These are phyloP conservation scores for Mactromeris polynyma DNA, from an alignment of 2,888 invertebrate genomes.

Conservation along the genomic window DNA sequence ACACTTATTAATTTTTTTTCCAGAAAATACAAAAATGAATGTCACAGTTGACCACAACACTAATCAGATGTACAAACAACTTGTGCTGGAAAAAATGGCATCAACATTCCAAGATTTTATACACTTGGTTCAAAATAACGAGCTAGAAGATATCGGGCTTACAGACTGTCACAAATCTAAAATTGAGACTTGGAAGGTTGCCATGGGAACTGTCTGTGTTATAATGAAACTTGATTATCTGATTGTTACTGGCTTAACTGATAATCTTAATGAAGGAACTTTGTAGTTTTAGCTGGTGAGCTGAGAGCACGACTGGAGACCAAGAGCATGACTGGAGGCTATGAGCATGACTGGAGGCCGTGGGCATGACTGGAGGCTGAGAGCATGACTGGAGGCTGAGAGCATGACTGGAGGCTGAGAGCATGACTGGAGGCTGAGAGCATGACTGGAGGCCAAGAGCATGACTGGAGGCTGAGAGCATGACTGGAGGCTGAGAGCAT, in stretches of 20 bases:
- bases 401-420: too few species aligned
- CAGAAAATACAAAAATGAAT: slow-evolving; percentile 4
- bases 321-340: too few species aligned
- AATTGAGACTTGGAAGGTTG: slow-evolving; percentile 54
- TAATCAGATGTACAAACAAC: background rate
- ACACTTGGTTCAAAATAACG: background rate
- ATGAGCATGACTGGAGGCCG: too few species aligned
- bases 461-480: too few species aligned
- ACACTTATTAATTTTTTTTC: too few species aligned
- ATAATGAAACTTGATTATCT: slow-evolving; percentile 47
- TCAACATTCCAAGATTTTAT: slow-evolving; percentile 19
- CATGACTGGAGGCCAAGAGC: too few species aligned
- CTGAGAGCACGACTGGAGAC: too few species aligned
- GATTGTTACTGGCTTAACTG: slow-evolving; percentile 58
- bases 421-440: too few species aligned
- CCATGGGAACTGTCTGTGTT: slow-evolving; percentile 41
- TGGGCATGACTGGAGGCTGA: too few species aligned
- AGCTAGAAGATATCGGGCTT: background rate
- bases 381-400: too few species aligned
- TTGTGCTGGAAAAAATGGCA: slow-evolving; percentile 2
- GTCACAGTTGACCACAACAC: background rate
- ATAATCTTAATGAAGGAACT: slow-evolving; percentile 24
- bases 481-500: too few species aligned
- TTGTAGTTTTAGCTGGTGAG: background rate
- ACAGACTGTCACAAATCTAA: slow-evolving; percentile 54